phyloP scores from a whole-genome alignment of 2,888 invertebrate genomes.

The Lymantria dispar region DNA sequence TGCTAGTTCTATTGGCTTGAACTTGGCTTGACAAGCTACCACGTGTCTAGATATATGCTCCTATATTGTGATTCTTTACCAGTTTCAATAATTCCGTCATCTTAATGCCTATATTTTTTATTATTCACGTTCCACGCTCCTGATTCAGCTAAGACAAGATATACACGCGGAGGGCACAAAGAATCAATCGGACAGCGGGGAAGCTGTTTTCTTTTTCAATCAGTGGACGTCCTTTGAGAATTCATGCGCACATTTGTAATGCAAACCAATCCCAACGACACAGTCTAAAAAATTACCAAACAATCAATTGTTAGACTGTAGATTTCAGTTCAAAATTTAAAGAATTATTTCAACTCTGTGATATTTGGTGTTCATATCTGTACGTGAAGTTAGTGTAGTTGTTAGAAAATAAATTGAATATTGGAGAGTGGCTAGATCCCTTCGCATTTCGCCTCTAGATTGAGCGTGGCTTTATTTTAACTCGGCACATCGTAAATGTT shows the following conservation, averaged over 20 bases:
- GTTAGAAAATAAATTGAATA: conserved; percentile 76
- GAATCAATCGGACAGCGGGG: conserved; percentile 74
- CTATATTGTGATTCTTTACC: no score
- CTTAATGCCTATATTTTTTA: neutral
- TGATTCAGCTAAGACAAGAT: conserved; percentile 52
- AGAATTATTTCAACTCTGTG: conserved; percentile 34
- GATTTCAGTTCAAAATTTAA: neutral
- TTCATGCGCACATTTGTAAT: conserved; percentile 47
- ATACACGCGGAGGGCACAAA: conserved; percentile 58
- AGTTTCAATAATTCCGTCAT: no score
- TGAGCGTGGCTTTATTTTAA: conserved; percentile 65
- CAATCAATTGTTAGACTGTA: conserved; percentile 13
- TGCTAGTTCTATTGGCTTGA: no score
- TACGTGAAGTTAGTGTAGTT: conserved; percentile 45
- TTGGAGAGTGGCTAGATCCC: conserved; percentile 52
- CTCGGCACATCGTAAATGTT: conserved; percentile 53
- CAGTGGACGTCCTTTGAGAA: conserved; percentile 65
- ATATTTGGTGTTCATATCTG: conserved; percentile 26
- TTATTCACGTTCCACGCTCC: conserved; percentile 21
- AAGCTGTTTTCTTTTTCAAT: conserved; percentile 79
- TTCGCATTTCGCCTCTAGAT: conserved; percentile 54
- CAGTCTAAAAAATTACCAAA: conserved; percentile 33
- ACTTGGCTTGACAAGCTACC: no score
- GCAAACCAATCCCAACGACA: conserved; percentile 38
- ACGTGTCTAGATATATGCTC: no score